These are phyloP conservation scores for Collichthys lucidus DNA, from an alignment of 2,113 vertebrate genomes.

Conservation along the genomic window DNA sequence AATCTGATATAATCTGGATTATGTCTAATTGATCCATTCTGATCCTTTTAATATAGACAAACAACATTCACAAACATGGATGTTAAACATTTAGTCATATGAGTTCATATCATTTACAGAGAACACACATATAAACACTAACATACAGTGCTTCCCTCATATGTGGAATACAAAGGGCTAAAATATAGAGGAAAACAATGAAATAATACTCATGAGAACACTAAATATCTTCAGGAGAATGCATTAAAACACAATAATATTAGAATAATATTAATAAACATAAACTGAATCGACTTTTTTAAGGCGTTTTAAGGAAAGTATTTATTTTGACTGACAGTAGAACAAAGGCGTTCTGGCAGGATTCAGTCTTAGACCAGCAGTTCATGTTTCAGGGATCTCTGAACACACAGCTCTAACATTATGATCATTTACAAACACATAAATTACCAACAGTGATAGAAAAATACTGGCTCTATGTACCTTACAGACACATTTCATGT, in stretches of 20 bases:
- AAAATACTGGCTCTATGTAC: conserved; percentile 42
- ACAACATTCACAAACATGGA: background rate
- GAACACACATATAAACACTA: too few species aligned
- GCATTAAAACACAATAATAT: background rate
- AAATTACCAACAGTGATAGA: conserved; percentile 47
- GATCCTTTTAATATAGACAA: background rate
- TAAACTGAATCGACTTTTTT: background rate
- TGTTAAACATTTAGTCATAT: background rate
- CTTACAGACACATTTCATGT: conserved; percentile 33
- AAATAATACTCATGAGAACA: too few species aligned
- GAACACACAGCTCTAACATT: conserved; percentile 31
- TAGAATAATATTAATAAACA: background rate
- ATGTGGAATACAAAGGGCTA: background rate
- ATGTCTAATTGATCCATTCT: background rate
- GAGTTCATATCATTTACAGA: background rate
- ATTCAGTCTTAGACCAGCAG: conserved; percentile 25
- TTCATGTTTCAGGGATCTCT: conserved; percentile 44
- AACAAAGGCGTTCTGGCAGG: conserved; percentile 18
- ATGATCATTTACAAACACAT: conserved; percentile 40
- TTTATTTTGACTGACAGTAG: conserved; percentile 37
- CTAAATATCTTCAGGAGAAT: background rate
- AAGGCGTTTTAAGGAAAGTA: background rate
- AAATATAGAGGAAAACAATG: background rate
- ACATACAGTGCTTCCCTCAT: background rate
- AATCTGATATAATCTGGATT: background rate